phyloP scores from a whole-genome alignment of 2,113 vertebrate genomes.

The Dendrocopos noguchii region DNA sequence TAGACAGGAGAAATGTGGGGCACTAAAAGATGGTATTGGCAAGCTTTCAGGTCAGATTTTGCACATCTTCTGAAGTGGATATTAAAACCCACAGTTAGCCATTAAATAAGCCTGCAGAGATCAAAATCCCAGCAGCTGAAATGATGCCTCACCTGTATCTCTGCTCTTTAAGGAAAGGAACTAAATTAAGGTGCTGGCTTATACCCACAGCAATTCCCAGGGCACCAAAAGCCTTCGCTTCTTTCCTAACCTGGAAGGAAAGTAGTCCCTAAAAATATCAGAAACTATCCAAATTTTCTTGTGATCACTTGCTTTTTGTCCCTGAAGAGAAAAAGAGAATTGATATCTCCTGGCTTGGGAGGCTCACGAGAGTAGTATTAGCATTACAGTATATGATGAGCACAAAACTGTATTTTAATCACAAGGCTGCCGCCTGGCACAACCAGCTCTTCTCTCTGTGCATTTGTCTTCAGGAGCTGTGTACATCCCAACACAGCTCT shows the following conservation, averaged over 20 bases:
- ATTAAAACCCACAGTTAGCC: neutral
- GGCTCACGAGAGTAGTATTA: neutral
- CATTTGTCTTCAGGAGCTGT: neutral
- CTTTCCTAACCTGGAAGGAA: neutral
- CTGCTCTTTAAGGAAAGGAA: neutral
- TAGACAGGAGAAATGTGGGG: neutral
- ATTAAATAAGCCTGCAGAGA: neutral
- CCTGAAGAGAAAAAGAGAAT: neutral
- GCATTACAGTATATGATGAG: fast-evolving
- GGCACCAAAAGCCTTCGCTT: neutral
- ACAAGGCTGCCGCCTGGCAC: neutral
- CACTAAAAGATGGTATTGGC: neutral
- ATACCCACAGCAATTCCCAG: neutral
- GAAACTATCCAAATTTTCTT: neutral
- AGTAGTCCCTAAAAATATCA: neutral
- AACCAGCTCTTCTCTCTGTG: neutral
- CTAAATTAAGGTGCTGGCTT: conserved; percentile 22
- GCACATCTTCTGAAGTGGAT: neutral
- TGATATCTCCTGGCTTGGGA: neutral
- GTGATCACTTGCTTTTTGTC: neutral
- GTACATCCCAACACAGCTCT: neutral
- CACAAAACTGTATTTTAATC: neutral
- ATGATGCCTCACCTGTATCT: neutral
- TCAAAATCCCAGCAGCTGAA: neutral
- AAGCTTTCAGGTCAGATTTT: neutral